Base-by-base conservation (phyloP, 2,888 invertebrate species). In the Synanthedon formicaeformis region DNA sequence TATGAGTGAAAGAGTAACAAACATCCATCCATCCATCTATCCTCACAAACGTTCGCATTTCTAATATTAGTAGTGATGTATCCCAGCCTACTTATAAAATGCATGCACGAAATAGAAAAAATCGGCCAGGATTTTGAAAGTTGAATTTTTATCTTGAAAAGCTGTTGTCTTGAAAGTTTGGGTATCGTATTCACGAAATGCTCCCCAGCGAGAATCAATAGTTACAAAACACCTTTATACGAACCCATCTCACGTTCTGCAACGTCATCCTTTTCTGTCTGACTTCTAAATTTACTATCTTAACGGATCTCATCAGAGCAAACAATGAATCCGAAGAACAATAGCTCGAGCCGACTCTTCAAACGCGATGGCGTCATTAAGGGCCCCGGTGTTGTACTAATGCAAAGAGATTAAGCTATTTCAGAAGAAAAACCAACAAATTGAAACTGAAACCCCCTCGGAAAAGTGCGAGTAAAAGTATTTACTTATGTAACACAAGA, bases 201-300 rank as follows among this genome's bases (percentile, higher is more conserved):
- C 34, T 45, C 8, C 45, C 6, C 45, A 11, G 5, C 45, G 45
- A 45, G 45, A 13, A 13, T 45, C 45, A 45, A 14, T 45, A 14
- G 45, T 45, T 45, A 34, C 10, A 14, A 45, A 14, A 12, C n/a
- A 45, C 45, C 45, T 45, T 45, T 45, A 14, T 14, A 45, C 5
- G 45, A 45, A 45, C 13, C 14, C 14, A 45, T 13, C 45, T 14
- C 45, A 45, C 45, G 45, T 45, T 45, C 45, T 45, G 45, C 58
- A 53, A 53, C 58, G 56, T 59, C 58, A 59, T 60, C 58, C 56
- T 58, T 57, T 62, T 51, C 58, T 61, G 56, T 57, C 58, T 63
- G 61, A 62, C 63, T 66, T 65, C 60, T 59, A 57, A 63, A 67
- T 63, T 61, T 54, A 64, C 61, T 63, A 58, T 59, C 54, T 59